phyloP scores from a whole-genome alignment of 2,797 vertebrate genomes.

The Eulemur rubriventer region DNA sequence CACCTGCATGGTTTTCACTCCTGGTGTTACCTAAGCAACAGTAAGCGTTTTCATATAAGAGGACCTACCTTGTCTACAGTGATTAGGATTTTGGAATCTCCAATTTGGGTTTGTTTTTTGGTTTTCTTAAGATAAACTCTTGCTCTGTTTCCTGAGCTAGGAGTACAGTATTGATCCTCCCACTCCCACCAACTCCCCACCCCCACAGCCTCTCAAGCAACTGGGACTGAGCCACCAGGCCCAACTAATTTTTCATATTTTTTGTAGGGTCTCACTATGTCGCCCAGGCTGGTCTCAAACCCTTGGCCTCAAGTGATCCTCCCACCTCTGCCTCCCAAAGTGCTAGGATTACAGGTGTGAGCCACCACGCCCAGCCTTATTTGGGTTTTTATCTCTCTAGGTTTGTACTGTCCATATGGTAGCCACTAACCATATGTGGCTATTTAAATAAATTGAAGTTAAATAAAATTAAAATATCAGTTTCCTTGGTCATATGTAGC shows the following conservation, averaged over 20 bases:
- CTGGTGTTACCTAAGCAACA: constrained; percentile 26
- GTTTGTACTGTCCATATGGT: background rate
- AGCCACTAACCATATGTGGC: background rate
- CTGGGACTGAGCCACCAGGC: background rate
- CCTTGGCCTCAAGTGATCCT: background rate
- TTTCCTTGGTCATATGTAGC: background rate
- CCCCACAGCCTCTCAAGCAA: background rate
- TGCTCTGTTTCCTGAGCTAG: background rate
- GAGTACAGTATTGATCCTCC: background rate
- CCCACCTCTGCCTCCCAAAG: background rate
- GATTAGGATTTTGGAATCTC: constrained; percentile 46
- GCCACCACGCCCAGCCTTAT: background rate
- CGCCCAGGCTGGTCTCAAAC: background rate
- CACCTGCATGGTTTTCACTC: constrained; percentile 30
- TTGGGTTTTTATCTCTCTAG: background rate
- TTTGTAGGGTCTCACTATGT: background rate
- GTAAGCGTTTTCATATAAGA: constrained; percentile 15
- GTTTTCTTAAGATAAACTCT: background rate
- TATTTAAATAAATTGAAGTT: constrained; percentile 39
- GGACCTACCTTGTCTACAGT: background rate
- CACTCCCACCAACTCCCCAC: background rate
- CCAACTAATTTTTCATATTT: background rate
- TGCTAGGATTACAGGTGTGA: background rate
- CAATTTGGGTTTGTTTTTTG: constrained; percentile 1
- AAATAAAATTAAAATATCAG: constrained; percentile 32